These are phyloP conservation scores for Grapholita molesta DNA, from an alignment of 1,140 invertebrate species.

Conservation along the genomic window DNA sequence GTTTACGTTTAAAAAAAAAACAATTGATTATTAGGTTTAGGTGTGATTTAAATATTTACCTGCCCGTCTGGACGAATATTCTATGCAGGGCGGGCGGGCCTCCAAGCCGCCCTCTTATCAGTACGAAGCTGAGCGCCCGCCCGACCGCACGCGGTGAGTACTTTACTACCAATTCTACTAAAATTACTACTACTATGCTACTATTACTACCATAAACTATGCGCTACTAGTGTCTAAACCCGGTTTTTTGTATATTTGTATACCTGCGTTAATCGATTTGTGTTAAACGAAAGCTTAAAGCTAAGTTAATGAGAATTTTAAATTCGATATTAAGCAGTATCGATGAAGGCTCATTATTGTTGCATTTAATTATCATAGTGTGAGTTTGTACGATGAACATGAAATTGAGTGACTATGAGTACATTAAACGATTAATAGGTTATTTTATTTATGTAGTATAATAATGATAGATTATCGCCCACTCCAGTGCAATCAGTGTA, in stretches of 20 bases:
- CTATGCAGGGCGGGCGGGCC: slow-evolving; percentile 1
- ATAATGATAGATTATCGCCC: too few relatives aligned
- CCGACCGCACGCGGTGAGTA: slow-evolving; percentile 3
- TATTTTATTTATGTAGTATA: too few relatives aligned
- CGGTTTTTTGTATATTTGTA: too few relatives aligned
- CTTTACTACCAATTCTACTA: slow-evolving; percentile 14
- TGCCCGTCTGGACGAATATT: not conserved
- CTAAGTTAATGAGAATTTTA: not conserved
- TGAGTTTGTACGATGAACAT: not conserved
- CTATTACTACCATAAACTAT: not conserved
- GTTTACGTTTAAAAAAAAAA: too few relatives aligned
- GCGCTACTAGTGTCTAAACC: not conserved
- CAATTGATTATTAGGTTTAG: too few relatives aligned
- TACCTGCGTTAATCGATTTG: too few relatives aligned
- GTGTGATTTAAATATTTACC: not conserved
- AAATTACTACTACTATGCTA: not conserved
- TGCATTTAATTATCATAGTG: not conserved
- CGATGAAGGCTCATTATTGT: not conserved
- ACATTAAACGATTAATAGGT: too few relatives aligned
- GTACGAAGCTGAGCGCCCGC: not conserved
- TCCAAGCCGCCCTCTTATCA: slow-evolving; percentile 3
- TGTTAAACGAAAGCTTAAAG: too few relatives aligned
- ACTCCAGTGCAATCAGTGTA: too few relatives aligned
- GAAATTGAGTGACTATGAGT: not conserved
- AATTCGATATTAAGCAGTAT: not conserved